Evolutionary conservation across 2,113 vertebrate species (phyloP), one percentile per base, ranked within the genome.

Genomic region (Rafetus swinhoei): DNA sequence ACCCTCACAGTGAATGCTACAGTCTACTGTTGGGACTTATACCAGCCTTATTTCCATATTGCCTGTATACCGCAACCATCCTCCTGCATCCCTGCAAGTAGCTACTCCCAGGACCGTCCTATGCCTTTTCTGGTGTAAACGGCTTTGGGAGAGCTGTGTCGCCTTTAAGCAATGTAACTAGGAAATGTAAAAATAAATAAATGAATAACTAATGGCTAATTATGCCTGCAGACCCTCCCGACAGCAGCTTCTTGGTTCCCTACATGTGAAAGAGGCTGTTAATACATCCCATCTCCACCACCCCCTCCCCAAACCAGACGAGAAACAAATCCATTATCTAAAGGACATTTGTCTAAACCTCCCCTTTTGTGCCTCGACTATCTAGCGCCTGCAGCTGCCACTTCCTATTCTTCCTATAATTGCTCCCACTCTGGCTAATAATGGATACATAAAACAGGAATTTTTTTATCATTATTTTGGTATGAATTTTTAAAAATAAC

Each of bases 391-490:
- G 95, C 97, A 98, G 97, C 96, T 97, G 96, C 81, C 94, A 92
- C 85, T 95, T 96, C 94, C 96, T 84, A 97, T 98, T 97, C 97
- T 97, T 95, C 92, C 87, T 94, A 85, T 97, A 97, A 97, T 98
- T 97, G 97, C 94, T 97, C 94, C 95, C 94, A 94, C 96, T 97
- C 85, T 62, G 83, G 91, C 94, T 96, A 96, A 97, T 97, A 98
- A 97, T 94, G 89, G 91, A 93, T 94, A 92, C 89, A 96, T 96
- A 92, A 90, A 94, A 85, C 81, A 93, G 92, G 62, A 92, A 93
- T 93, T 95, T 90, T 45, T 45, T 94, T 95, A 93, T 84, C 94
- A 91, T 97, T 93, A 84, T 84, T 93, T 94, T 86, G 82, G 81
- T 86, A 81, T 87, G 92, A 92, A 95, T 91, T 89, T 85, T 95